These are phyloP conservation scores for Melangyna quadrimaculata DNA, from an alignment of 2,888 invertebrate species.

Conservation along the genomic window DNA sequence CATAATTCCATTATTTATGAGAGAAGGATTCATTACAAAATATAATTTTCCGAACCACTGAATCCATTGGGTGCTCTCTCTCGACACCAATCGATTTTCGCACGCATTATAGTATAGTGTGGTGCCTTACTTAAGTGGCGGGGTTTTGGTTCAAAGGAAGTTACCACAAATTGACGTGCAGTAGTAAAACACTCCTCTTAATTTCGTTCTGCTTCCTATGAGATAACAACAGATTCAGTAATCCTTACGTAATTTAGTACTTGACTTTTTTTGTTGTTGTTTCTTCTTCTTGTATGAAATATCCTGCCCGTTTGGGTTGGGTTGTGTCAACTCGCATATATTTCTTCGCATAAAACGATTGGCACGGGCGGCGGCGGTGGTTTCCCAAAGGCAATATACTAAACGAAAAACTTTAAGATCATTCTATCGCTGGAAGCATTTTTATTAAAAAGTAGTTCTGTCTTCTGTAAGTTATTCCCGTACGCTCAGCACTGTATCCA, in stretches of 20 bases:
- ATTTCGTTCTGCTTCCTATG: slow-evolving; percentile 58
- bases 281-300: background rate
- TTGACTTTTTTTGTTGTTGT: slow-evolving; percentile 12
- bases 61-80: slow-evolving; percentile 74
- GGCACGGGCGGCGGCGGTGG: too few relatives aligned
- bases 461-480: background rate
- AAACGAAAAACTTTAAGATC: background rate
- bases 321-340: background rate
- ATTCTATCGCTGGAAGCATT: background rate
- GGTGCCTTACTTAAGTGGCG: slow-evolving; percentile 15
- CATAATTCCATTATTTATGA: slow-evolving; percentile 81
- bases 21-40: slow-evolving; percentile 75
- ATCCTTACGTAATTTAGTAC: slow-evolving; percentile 30
- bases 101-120: slow-evolving; percentile 54
- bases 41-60: slow-evolving; percentile 80
- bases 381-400: background rate
- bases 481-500: background rate
- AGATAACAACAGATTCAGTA: slow-evolving; percentile 66
- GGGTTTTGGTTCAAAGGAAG: slow-evolving; percentile 22
- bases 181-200: slow-evolving; percentile 41
- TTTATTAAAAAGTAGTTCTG: background rate
- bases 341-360: background rate
- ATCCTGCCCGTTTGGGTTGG: background rate
- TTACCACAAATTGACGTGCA: slow-evolving; percentile 56
- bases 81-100: slow-evolving; percentile 67